These are phyloP conservation scores for Psittacus erithacus DNA, from an alignment of 2,113 vertebrate species.

Conservation along the genomic window DNA sequence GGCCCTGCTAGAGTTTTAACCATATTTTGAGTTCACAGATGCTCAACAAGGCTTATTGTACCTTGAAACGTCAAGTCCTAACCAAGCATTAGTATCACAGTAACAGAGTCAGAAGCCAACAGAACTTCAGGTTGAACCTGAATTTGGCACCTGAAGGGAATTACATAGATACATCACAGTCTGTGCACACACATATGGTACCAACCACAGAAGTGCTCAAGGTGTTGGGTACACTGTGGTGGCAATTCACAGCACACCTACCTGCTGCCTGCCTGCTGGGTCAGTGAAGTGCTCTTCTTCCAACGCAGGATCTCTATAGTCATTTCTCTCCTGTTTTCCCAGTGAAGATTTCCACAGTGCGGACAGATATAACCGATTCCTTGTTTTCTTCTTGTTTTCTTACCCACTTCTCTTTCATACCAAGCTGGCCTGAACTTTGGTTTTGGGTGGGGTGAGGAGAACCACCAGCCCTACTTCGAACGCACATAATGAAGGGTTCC, in stretches of 20 bases:
- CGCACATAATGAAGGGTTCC: background rate
- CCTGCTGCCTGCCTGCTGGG: background rate
- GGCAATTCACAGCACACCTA: background rate
- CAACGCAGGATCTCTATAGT: fast-evolving
- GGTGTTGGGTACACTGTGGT: fast-evolving
- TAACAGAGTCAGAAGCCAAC: background rate
- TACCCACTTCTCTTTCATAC: background rate
- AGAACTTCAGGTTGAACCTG: background rate
- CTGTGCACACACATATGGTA: fast-evolving
- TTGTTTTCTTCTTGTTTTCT: background rate
- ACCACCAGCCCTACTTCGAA: background rate
- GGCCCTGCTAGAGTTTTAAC: background rate
- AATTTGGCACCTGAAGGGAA: fast-evolving
- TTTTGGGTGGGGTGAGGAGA: background rate
- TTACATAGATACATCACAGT: no score
- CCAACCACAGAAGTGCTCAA: background rate
- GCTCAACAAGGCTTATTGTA: background rate
- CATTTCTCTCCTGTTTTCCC: background rate
- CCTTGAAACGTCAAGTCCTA: background rate
- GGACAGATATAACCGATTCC: background rate
- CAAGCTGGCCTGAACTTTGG: background rate
- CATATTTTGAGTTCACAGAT: background rate
- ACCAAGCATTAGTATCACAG: background rate
- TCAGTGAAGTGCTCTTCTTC: fast-evolving
- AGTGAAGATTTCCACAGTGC: background rate